phyloP scores from a whole-genome alignment of 2,113 vertebrate species.

The Geothlypis trichas region DNA sequence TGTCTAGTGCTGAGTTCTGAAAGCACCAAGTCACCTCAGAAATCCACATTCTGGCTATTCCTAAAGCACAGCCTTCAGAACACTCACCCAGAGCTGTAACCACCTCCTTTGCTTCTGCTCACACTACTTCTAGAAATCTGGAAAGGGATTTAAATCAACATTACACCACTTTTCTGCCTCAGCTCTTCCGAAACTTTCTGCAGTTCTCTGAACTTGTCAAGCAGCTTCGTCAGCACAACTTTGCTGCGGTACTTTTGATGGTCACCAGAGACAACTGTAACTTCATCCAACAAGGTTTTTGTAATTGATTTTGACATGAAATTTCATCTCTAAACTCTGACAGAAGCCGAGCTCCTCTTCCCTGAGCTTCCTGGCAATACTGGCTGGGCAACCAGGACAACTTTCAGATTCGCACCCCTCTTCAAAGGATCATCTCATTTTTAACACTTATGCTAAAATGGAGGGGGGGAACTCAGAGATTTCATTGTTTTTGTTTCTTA shows the following conservation, averaged over 20 bases:
- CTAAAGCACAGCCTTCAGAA: not conserved
- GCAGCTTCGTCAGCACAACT: conserved; percentile 38
- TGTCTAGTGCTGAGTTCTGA: not conserved
- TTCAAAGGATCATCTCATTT: not conserved
- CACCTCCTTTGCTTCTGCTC: not conserved
- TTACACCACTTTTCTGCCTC: conserved; percentile 11
- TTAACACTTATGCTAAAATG: not conserved
- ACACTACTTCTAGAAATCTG: not conserved
- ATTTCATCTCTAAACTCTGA: not conserved
- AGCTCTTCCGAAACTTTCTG: conserved; percentile 19
- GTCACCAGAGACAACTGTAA: not conserved
- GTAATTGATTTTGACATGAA: not conserved
- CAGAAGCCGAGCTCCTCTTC: not conserved
- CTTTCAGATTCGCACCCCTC: fast-evolving
- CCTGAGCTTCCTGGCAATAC: fast-evolving
- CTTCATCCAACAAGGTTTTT: not conserved
- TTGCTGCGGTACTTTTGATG: not conserved
- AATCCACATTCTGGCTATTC: not conserved
- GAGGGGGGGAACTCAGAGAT: not conserved
- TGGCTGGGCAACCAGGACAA: not conserved
- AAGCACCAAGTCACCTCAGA: not conserved
- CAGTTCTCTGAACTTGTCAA: not conserved
- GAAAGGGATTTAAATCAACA: conserved; percentile 16
- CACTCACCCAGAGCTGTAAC: not conserved
- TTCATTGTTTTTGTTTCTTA: not conserved